Evolutionary conservation across 1,140 invertebrate genomes (phyloP).

Genomic region (Drosophila jambulina): DNA sequence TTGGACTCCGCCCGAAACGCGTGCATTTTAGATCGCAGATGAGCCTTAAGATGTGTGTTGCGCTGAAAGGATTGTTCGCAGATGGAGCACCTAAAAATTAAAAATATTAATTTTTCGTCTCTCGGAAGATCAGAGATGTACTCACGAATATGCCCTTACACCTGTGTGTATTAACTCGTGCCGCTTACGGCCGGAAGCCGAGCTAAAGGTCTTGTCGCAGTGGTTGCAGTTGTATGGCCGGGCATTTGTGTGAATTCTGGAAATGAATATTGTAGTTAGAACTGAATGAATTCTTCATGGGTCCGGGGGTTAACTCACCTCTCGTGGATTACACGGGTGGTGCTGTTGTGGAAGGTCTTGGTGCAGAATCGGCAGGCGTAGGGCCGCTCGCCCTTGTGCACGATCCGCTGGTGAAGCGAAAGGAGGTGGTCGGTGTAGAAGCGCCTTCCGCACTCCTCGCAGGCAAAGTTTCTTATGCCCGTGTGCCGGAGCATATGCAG

Average conservation of each 20-base stretch:
- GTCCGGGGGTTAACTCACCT: constrained; percentile 17
- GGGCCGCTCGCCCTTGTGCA: constrained; percentile 59
- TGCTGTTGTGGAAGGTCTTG: constrained; percentile 68
- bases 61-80: constrained; percentile 67
- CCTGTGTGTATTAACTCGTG: constrained; percentile 68
- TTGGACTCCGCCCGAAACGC: neutral
- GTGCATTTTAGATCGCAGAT: constrained; percentile 60
- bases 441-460: constrained; percentile 38
- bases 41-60: constrained; percentile 66
- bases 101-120: neutral
- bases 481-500: constrained; percentile 67
- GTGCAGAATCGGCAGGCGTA: constrained; percentile 61
- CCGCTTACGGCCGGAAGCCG: constrained; percentile 55
- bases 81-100: constrained; percentile 35
- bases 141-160: constrained; percentile 53
- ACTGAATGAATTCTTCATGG: too few species aligned
- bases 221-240: constrained; percentile 53
- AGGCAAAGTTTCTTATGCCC: constrained; percentile 66
- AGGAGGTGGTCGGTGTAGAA: constrained; percentile 68
- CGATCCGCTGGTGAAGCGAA: constrained; percentile 55
- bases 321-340: constrained; percentile 60
- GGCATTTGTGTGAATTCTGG: constrained; percentile 58
- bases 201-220: constrained; percentile 61
- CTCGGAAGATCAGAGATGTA: neutral
- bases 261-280: neutral